Percentiles rank a stretch among this genome's conserved stretches.
Conservation (phyloP, 2,797 vertebrate species). For the Hydrophis major region DNA sequence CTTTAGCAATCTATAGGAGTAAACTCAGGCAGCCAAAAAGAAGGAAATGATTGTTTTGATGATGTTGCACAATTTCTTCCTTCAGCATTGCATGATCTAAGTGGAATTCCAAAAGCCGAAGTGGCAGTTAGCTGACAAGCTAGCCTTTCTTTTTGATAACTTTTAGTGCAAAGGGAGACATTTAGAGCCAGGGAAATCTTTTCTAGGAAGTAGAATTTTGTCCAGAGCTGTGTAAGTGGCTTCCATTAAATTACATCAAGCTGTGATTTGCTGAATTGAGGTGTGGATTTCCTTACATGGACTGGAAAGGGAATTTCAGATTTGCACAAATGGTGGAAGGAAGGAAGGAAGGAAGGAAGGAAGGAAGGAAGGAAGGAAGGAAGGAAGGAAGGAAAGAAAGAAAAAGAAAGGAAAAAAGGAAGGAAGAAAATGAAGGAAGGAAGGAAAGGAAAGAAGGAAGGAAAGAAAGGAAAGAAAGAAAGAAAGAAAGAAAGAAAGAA, state of each 20-base stretch:
- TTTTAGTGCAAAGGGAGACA: conserved; percentile 3
- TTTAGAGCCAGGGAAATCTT: conserved; percentile 33
- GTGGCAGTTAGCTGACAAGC: conserved; percentile 17
- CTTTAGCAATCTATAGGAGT: neutral
- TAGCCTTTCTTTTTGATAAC: conserved; percentile 23
- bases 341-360: too few relatives aligned
- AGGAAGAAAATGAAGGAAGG: too few relatives aligned
- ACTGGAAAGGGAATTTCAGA: conserved; percentile 43
- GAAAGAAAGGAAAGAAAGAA: too few relatives aligned
- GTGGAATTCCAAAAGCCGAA: conserved; percentile 32
- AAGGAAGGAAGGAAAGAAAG: neutral
- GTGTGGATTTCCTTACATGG: conserved; percentile 38
- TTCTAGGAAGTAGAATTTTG: conserved; percentile 36
- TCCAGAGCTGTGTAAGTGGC: conserved; percentile 39
- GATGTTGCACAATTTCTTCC: neutral
- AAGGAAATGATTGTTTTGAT: conserved; percentile 10
- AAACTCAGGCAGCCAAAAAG: conserved; percentile 18
- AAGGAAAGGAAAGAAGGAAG: neutral
- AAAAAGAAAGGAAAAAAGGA: too few relatives aligned
- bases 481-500: too few relatives aligned
- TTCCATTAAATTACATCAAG: conserved; percentile 40
- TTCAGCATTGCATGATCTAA: conserved; percentile 13
- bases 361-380: too few relatives aligned
- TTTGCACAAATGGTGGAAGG: neutral
- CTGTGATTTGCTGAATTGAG: conserved; percentile 31